Evolutionary conservation across 2,797 vertebrate genomes (phyloP).

Genomic region (Distichodus sexfasciatus): DNA sequence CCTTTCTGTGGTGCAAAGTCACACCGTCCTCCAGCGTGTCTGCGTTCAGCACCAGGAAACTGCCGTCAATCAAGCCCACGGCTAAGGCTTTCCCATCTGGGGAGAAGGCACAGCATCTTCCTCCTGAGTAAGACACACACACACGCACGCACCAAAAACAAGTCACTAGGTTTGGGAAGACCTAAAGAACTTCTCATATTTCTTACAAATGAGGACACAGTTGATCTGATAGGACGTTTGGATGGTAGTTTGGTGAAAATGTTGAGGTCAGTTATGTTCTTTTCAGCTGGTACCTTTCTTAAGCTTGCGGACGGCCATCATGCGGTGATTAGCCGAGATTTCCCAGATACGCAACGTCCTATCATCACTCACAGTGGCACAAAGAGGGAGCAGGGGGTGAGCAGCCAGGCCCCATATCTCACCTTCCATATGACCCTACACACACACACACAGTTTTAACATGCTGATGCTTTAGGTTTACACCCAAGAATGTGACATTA

Average conservation of each 20-base stretch:
- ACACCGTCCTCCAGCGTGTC: constrained; percentile 97
- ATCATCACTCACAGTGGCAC: constrained; percentile 93
- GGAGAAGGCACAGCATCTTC: constrained; percentile 92
- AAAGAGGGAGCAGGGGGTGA: constrained; percentile 90
- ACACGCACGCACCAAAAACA: neutral
- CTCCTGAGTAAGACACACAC: constrained; percentile 68
- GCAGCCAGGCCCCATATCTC: constrained; percentile 94
- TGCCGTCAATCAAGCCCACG: constrained; percentile 90
- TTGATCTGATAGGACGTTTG: no score
- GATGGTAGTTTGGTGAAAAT: neutral
- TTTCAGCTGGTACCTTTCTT: constrained; percentile 82
- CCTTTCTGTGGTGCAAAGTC: constrained; percentile 92
- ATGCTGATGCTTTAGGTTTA: neutral
- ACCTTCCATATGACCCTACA: constrained; percentile 94
- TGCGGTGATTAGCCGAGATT: constrained; percentile 89
- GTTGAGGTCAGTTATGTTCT: neutral
- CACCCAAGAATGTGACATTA: no score
- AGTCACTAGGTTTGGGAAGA: no score
- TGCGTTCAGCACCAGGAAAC: constrained; percentile 93
- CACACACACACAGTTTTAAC: constrained; percentile 19
- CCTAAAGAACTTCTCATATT: no score
- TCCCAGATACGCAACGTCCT: constrained; percentile 95
- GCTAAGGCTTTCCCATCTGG: constrained; percentile 93
- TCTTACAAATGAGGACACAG: no score
- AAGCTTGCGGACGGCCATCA: constrained; percentile 95